Evolutionary conservation across 2,888 invertebrate species (phyloP).

Genomic region (Hyalella azteca): DNA sequence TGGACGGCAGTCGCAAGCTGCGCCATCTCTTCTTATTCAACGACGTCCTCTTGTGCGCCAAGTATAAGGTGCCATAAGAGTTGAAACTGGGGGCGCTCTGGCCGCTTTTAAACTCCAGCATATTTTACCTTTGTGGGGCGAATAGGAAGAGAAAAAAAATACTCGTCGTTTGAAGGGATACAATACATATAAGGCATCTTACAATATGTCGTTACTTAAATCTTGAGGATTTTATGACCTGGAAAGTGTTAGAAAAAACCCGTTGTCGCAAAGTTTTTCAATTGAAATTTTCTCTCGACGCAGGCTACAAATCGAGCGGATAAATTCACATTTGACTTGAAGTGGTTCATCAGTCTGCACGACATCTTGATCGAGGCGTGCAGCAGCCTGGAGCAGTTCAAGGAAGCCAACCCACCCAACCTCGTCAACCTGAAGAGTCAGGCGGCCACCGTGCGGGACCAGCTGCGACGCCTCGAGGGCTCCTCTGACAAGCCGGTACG

Average conservation of each 20-base stretch:
- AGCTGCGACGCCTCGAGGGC: conserved; percentile 77
- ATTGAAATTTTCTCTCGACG: conserved; percentile 59
- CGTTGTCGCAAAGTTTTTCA: too few species aligned
- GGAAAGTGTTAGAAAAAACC: too few species aligned
- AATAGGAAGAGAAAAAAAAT: too few species aligned
- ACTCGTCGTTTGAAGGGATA: too few species aligned
- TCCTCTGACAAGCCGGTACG: conserved; percentile 44
- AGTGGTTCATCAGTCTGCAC: conserved; percentile 89
- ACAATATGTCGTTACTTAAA: too few species aligned
- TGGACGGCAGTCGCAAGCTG: conserved; percentile 85
- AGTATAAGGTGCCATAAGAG: conserved; percentile 87
- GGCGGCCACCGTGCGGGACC: conserved; percentile 84
- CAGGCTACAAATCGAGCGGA: conserved; percentile 79
- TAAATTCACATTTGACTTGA: conserved; percentile 88
- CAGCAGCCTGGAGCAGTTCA: conserved; percentile 63
- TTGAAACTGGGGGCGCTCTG: too few species aligned
- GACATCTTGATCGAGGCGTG: conserved; percentile 77
- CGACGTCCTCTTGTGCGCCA: conserved; percentile 93
- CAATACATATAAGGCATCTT: too few species aligned
- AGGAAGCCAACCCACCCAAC: conserved; percentile 80
- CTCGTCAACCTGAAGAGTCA: conserved; percentile 74
- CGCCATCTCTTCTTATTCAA: conserved; percentile 93
- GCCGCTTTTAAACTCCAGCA: too few species aligned
- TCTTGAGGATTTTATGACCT: too few species aligned
- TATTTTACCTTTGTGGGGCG: too few species aligned